Percentiles rank a stretch among this genome's conserved stretches.
phyloP scores from a whole-genome alignment of 1,140 invertebrate species.

The Ips nitidus region DNA sequence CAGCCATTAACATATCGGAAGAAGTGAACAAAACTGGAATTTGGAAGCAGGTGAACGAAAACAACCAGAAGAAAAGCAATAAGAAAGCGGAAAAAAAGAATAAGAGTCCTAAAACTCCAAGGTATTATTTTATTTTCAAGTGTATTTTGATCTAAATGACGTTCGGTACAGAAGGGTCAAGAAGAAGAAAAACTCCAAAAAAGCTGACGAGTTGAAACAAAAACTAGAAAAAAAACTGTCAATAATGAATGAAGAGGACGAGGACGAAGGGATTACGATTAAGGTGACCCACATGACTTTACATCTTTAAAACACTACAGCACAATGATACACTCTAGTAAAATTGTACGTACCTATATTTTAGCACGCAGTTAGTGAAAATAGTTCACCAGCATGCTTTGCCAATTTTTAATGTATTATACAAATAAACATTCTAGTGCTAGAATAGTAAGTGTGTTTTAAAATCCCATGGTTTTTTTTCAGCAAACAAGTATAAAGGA shows the following conservation, averaged over 20 bases:
- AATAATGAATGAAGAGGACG: conserved; percentile 63
- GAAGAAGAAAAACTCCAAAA: conserved; percentile 58
- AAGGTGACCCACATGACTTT: conserved; percentile 57
- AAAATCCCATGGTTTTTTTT: conserved; percentile 1
- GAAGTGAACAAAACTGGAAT: conserved; percentile 91
- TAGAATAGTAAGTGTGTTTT: too few relatives aligned
- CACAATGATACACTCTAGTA: background rate
- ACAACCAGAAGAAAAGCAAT: conserved; percentile 54
- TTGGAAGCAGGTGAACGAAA: conserved; percentile 88
- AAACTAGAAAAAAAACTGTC: conserved; percentile 56
- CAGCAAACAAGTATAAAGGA: conserved; percentile 19
- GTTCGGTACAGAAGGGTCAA: conserved; percentile 37
- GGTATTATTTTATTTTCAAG: background rate
- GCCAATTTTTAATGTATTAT: too few relatives aligned
- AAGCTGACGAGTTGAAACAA: conserved; percentile 61
- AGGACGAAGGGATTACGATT: conserved; percentile 56
- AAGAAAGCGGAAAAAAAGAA: conserved; percentile 49
- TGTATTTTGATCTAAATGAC: background rate
- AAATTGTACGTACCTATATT: too few relatives aligned
- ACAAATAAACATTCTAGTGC: too few relatives aligned
- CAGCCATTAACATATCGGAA: conserved; percentile 89
- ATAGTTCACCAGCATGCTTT: too few relatives aligned
- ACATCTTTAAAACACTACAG: conserved; percentile 38
- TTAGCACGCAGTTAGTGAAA: too few relatives aligned
- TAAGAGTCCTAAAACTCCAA: conserved; percentile 50